A percentile compares a stretch with the other conserved stretches of the same genome.
Conservation (phyloP, 2,113 vertebrate genomes). For the Archocentrus centrarchus region DNA sequence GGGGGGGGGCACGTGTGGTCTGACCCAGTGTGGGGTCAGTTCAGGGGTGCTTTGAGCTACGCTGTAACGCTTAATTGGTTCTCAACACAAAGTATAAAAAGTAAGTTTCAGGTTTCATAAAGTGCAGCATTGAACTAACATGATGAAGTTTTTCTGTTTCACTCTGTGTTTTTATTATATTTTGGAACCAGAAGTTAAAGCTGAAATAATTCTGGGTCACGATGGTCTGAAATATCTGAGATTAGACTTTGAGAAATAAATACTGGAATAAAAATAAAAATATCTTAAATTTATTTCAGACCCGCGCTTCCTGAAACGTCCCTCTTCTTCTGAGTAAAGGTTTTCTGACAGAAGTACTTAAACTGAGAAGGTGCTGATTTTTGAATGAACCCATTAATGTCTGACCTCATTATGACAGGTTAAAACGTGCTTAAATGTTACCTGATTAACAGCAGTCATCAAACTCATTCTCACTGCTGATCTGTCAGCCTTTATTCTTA, state of each 20-base stretch:
- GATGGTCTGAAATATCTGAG: neutral
- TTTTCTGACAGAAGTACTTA: neutral
- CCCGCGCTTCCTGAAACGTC: neutral
- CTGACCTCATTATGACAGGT: neutral
- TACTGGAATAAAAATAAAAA: neutral
- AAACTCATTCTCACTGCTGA: neutral
- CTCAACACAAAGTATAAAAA: neutral
- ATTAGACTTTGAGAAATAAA: neutral
- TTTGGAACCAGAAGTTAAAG: neutral
- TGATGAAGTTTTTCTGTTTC: fast-evolving
- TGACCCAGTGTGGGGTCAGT: neutral
- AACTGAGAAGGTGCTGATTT: neutral
- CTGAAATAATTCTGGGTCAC: neutral
- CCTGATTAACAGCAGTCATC: neutral
- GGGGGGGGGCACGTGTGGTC: no score
- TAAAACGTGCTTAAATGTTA: neutral
- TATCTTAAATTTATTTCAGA: neutral
- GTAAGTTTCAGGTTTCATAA: neutral
- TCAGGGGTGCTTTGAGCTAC: neutral
- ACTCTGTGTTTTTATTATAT: neutral
- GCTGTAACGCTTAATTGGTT: neutral
- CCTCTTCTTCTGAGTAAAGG: neutral
- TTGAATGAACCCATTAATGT: neutral
- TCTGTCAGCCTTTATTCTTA: neutral
- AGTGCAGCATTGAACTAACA: neutral